phyloP scores from a whole-genome alignment of 2,888 invertebrate genomes.

The Physocephala rufipes region DNA sequence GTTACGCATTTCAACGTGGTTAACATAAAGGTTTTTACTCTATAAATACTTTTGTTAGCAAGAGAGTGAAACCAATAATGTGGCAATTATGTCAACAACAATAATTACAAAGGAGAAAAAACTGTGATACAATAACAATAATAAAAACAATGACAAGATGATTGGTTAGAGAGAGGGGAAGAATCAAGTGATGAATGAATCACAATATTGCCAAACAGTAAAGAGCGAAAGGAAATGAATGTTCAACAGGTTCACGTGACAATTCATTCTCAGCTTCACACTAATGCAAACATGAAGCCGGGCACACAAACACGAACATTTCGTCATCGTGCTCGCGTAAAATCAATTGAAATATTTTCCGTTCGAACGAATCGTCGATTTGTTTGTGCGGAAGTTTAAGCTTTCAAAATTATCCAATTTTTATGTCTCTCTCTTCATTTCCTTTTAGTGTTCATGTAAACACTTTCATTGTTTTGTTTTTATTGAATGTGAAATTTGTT shows the following conservation, averaged over 20 bases:
- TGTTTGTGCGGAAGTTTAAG: slow-evolving; percentile 24
- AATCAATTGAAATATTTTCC: slow-evolving; percentile 43
- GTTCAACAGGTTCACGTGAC: not conserved
- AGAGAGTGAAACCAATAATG: not conserved
- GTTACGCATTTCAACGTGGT: not conserved
- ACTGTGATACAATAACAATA: no score
- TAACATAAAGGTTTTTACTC: not conserved
- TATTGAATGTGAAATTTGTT: no score
- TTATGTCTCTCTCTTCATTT: no score
- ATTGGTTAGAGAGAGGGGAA: no score
- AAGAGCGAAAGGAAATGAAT: no score
- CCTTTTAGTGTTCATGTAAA: no score
- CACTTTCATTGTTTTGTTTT: no score
- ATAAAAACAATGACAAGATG: no score
- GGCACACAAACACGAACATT: not conserved
- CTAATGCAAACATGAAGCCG: not conserved
- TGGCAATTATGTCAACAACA: not conserved
- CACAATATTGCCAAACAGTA: no score
- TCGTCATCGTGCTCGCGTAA: slow-evolving; percentile 17
- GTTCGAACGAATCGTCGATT: slow-evolving; percentile 42
- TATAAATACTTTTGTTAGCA: not conserved
- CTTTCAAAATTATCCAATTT: no score
- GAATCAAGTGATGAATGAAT: no score
- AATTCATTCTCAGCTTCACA: not conserved
- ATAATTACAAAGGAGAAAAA: not conserved